phyloP scores from a whole-genome alignment of 2,888 invertebrate genomes.

The Drosophila histrio region DNA sequence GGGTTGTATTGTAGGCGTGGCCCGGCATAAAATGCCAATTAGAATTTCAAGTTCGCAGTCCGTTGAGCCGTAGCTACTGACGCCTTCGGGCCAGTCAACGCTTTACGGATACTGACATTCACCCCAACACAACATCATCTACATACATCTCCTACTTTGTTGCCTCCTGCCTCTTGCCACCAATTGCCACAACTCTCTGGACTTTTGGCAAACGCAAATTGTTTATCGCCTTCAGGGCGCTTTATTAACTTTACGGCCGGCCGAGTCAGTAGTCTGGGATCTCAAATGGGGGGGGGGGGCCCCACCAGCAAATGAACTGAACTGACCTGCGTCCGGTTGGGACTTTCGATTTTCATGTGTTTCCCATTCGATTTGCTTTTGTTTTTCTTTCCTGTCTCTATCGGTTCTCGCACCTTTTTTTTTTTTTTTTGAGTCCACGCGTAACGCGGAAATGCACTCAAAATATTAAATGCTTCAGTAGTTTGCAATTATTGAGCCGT shows the following conservation, averaged over 20 bases:
- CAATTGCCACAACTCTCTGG: slow-evolving; percentile 6
- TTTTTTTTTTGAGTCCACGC: slow-evolving; percentile 1
- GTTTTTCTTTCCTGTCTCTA: background rate
- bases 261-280: slow-evolving; percentile 10
- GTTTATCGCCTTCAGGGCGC: slow-evolving; percentile 69
- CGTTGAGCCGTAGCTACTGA: slow-evolving; percentile 14
- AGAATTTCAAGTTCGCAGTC: slow-evolving; percentile 74
- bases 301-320: slow-evolving; percentile 11
- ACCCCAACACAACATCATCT: background rate
- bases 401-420: slow-evolving; percentile 18
- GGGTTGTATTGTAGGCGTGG: slow-evolving; percentile 38
- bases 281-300: too few species aligned
- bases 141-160: background rate
- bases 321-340: slow-evolving; percentile 17
- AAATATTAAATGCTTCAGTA: slow-evolving; percentile 82
- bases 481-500: slow-evolving; percentile 71
- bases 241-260: slow-evolving; percentile 76
- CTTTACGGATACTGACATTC: background rate
- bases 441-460: slow-evolving; percentile 80
- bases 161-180: background rate
- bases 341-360: slow-evolving; percentile 58
- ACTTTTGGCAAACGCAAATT: slow-evolving; percentile 64
- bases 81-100: slow-evolving; percentile 8
- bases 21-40: slow-evolving; percentile 70
- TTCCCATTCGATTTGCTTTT: slow-evolving; percentile 36